Conservation (phyloP, 2,113 vertebrate species). For the Indri indri region DNA sequence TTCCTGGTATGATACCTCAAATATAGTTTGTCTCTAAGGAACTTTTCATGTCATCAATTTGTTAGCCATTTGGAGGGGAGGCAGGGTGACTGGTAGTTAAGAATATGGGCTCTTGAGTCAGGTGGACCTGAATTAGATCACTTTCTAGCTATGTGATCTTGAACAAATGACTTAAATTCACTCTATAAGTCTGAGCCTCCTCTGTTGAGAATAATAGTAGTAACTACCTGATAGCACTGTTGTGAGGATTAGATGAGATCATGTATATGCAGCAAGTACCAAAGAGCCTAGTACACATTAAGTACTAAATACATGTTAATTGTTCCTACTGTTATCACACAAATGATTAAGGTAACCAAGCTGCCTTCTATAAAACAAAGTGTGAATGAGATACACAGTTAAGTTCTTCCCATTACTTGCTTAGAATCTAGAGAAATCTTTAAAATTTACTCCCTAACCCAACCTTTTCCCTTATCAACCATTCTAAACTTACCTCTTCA, state of each 20-base stretch:
- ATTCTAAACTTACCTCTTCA: neutral
- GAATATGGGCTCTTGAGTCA: neutral
- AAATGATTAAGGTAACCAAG: neutral
- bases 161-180: neutral
- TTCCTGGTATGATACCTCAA: neutral
- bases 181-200: neutral
- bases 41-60: slow-evolving; percentile 6
- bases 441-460: neutral
- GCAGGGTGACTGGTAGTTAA: neutral
- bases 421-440: slow-evolving; percentile 37
- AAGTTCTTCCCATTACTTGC: neutral
- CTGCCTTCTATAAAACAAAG: neutral
- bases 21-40: neutral
- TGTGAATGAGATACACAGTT: neutral
- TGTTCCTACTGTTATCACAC: neutral
- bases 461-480: neutral
- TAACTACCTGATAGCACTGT: neutral
- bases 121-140: neutral
- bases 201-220: neutral
- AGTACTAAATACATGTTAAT: neutral
- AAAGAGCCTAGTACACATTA: neutral
- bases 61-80: neutral
- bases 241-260: neutral
- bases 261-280: neutral
- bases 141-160: neutral